phyloP scores from a whole-genome alignment of 2,888 invertebrate genomes.

The Sarcophaga subvicina region DNA sequence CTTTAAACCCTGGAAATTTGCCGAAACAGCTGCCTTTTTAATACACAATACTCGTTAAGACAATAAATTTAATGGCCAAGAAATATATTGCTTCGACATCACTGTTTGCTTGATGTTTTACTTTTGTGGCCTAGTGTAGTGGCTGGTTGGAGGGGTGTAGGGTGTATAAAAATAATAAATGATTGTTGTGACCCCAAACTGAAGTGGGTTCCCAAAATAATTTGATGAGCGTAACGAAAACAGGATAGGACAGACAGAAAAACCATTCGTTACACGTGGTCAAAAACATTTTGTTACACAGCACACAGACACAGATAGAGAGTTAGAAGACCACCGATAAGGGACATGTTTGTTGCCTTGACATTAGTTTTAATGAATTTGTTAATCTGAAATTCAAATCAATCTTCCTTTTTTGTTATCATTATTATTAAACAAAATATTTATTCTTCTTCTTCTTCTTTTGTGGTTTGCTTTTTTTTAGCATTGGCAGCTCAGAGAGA shows the following conservation, averaged over 20 bases:
- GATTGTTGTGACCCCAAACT: constrained; percentile 15
- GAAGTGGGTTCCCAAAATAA: neutral
- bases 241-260: neutral
- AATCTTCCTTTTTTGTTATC: constrained; percentile 9
- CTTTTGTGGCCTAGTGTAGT: neutral
- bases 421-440: constrained; percentile 10
- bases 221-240: neutral
- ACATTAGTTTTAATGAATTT: constrained; percentile 23
- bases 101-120: neutral
- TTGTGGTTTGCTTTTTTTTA: constrained; percentile 66
- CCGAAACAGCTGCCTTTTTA: neutral
- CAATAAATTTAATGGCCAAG: too few relatives aligned
- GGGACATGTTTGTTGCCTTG: neutral
- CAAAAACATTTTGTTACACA: neutral
- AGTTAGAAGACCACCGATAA: neutral
- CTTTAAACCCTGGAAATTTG: neutral
- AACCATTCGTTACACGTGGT: constrained; percentile 12
- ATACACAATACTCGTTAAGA: neutral
- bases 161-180: constrained; percentile 21
- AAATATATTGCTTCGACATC: too few relatives aligned
- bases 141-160: neutral
- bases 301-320: neutral
- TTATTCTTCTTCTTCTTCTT: constrained; percentile 34
- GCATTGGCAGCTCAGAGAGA: constrained; percentile 80
- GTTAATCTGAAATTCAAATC: constrained; percentile 38